A percentile compares a stretch with the other conserved stretches of the same genome.
These are phyloP conservation scores for Cyclura pinguis DNA, from an alignment of 2,797 vertebrate species.

Conservation along the genomic window DNA sequence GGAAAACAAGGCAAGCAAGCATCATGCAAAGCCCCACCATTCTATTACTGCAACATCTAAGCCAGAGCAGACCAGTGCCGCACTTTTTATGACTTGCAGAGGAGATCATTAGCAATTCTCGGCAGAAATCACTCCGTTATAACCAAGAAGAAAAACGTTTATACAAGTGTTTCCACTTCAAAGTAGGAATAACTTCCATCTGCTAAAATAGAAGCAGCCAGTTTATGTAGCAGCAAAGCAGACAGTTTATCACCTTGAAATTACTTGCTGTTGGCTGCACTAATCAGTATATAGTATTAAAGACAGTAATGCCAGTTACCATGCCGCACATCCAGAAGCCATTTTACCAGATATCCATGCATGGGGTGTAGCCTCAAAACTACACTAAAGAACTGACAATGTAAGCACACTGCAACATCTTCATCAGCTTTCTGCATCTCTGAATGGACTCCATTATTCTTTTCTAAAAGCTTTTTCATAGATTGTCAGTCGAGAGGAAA, in stretches of 20 bases:
- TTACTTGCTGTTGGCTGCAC: constrained; percentile 24
- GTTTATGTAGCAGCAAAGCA: constrained; percentile 24
- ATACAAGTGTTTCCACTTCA: constrained; percentile 20
- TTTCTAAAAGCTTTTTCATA: constrained; percentile 42
- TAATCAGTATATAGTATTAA: constrained; percentile 37
- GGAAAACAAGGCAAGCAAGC: constrained; percentile 71
- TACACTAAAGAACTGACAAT: constrained; percentile 10
- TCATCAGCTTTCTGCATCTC: constrained; percentile 70
- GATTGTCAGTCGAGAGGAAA: background rate
- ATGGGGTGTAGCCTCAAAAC: constrained; percentile 45
- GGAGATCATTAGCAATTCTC: constrained; percentile 72
- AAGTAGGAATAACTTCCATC: background rate
- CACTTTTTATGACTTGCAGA: constrained; percentile 79
- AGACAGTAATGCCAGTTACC: constrained; percentile 36
- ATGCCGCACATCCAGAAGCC: constrained; percentile 55
- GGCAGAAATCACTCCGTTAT: constrained; percentile 45
- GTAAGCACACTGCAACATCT: constrained; percentile 64
- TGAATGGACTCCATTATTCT: constrained; percentile 77
- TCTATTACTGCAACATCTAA: constrained; percentile 87
- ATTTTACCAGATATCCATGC: constrained; percentile 55
- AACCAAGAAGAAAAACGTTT: constrained; percentile 12
- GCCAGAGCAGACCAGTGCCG: constrained; percentile 83
- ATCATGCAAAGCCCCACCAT: constrained; percentile 87
- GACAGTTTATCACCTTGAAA: constrained; percentile 52
- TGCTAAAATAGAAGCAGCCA: background rate